phyloP scores from a whole-genome alignment of 2,113 vertebrate species.

The Peromyscus maniculatus region DNA sequence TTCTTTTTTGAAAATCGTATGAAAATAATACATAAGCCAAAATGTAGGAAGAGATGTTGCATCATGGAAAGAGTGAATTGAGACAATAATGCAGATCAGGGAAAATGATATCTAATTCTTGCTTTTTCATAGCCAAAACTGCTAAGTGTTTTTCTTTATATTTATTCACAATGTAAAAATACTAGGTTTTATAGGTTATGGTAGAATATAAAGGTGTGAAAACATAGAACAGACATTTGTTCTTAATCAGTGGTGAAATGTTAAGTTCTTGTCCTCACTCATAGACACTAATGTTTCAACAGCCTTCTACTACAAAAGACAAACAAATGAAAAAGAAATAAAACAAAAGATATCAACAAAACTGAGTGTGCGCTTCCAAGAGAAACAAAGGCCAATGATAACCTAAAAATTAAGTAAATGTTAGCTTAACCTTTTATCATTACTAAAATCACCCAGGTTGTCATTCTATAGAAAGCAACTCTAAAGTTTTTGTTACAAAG shows the following conservation, averaged over 20 bases:
- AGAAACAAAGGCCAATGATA: not conserved
- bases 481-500: not conserved
- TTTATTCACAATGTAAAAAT: not conserved
- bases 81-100: not conserved
- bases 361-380: not conserved
- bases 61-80: not conserved
- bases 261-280: not conserved
- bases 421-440: not conserved
- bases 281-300: not conserved
- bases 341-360: too few species aligned
- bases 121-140: not conserved
- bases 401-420: not conserved
- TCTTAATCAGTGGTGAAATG: not conserved
- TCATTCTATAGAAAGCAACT: not conserved
- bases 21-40: not conserved
- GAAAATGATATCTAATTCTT: not conserved
- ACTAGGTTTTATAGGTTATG: not conserved
- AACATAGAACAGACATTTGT: not conserved
- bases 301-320: not conserved
- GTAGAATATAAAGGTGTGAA: not conserved
- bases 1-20: not conserved
- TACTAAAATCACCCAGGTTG: not conserved
- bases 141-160: not conserved
- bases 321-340: not conserved
- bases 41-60: not conserved